Evolutionary conservation across 1,140 invertebrate genomes (phyloP).

Genomic region (Drosophila kikkawai): DNA sequence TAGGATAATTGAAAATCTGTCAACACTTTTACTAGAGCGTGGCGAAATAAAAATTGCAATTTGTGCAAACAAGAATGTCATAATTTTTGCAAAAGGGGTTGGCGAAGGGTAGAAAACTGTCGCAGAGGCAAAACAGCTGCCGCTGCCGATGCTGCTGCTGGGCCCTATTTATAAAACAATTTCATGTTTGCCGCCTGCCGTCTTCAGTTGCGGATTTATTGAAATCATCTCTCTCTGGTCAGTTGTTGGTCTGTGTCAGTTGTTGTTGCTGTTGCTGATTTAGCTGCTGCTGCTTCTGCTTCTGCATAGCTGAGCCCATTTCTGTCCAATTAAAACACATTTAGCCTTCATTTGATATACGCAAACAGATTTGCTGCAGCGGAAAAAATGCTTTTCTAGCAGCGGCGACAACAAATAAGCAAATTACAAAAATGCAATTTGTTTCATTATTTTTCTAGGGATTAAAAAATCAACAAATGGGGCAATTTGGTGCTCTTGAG

Average conservation of each 20-base stretch:
- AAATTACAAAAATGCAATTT: slow-evolving; percentile 26
- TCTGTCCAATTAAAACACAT: slow-evolving; percentile 74
- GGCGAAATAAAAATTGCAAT: slow-evolving; percentile 68
- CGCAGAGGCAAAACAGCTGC: slow-evolving; percentile 38
- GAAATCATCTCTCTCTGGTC: slow-evolving; percentile 70
- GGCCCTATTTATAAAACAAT: slow-evolving; percentile 57
- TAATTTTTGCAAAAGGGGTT: slow-evolving; percentile 52
- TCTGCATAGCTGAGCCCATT: slow-evolving; percentile 55
- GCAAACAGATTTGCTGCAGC: slow-evolving; percentile 47
- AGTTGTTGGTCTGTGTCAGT: slow-evolving; percentile 57
- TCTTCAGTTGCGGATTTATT: slow-evolving; percentile 65
- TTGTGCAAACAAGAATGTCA: slow-evolving; percentile 72
- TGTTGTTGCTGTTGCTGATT: slow-evolving; percentile 13
- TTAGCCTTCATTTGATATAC: slow-evolving; percentile 55
- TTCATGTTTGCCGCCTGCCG: slow-evolving; percentile 26
- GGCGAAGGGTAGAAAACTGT: neutral
- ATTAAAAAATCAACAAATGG: slow-evolving; percentile 41
- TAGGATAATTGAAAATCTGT: slow-evolving; percentile 81
- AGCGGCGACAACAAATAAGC: slow-evolving; percentile 17
- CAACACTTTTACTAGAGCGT: slow-evolving; percentile 81
- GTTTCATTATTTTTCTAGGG: slow-evolving; percentile 20
- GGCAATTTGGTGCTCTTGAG: slow-evolving; percentile 18
- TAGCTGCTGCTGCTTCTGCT: slow-evolving; percentile 7
- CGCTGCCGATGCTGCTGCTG: slow-evolving; percentile 18
- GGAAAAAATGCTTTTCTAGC: slow-evolving; percentile 25